Base-by-base conservation (phyloP, 2,888 invertebrate species). In the Catocala sponsa region DNA sequence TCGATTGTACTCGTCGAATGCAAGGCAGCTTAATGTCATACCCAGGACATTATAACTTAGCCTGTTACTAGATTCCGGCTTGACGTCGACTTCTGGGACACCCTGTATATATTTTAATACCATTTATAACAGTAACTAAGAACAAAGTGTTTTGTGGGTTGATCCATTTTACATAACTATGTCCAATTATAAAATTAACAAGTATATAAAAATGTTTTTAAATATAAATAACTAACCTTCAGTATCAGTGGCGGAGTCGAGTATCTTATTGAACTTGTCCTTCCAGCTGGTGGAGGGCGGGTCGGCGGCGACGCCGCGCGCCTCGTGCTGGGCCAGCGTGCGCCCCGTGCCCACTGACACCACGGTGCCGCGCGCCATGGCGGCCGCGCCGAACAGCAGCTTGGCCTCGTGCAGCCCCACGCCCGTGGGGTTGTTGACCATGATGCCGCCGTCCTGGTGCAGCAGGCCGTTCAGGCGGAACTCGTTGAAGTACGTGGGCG, bases 401-500 rank as follows among this genome's bases (percentile, higher is more conserved):
- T 96, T 96, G 0, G 98, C 97, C 91, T 99, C 99, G 84, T 98
- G 98, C 48, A 98, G 94, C 0, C 97, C 99, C 6, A 98, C 96
- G 2, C 97, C 98, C 10, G 98, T 96, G 0, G 98, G 98, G 90
- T 98, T 99, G 92, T 98, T 98, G 10, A 97, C 96, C 86, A 98
- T 92, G 77, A 98, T 96, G 35, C 98, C 98, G 69, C 97, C 97
- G 90, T 98, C 98, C 96, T 97, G 97, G 81, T 97, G 97, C 74
- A 97, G 87, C 76, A 95, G 95, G 9, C 96, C 96, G 59, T 96
- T 96, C 15, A 97, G 91, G 70, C 95, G 95, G 83, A 96, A 97
- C 89, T 98, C 98, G 82, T 97, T 96, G 92, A 98, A 99, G 94
- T 98, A 98, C 0, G 98, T 97, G 2, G 98, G 99, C 5, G 98